Conservation (phyloP, 2,797 vertebrate species). For the Sphenopsis melanotis region DNA sequence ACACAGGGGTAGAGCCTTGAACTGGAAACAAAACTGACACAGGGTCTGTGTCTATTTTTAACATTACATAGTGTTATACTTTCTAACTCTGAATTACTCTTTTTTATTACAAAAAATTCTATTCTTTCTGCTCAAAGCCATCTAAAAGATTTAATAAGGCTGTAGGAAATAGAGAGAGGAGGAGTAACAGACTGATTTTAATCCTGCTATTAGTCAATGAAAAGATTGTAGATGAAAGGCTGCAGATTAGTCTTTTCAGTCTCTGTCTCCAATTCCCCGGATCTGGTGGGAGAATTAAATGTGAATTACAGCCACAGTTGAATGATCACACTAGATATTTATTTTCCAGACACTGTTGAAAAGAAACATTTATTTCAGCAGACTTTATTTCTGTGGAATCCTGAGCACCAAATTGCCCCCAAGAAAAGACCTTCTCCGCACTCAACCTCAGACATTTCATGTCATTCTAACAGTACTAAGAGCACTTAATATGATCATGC, state of each 20-base stretch:
- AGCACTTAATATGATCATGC: background rate
- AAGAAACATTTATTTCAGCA: slow-evolving; percentile 28
- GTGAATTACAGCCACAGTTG: background rate
- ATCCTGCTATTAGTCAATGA: slow-evolving; percentile 17
- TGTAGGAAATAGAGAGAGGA: background rate
- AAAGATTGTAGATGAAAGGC: slow-evolving; percentile 3
- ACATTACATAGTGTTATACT: background rate
- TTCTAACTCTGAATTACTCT: background rate
- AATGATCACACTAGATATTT: background rate
- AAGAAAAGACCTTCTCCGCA: background rate
- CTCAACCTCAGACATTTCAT: background rate
- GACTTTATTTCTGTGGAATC: background rate
- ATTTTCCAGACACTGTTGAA: background rate
- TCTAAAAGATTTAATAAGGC: background rate
- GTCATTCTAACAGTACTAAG: background rate
- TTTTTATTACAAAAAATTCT: background rate
- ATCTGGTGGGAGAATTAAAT: slow-evolving; percentile 22
- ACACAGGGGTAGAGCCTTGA: background rate
- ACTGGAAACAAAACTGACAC: background rate
- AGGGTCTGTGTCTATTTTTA: background rate
- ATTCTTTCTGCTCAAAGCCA: background rate
- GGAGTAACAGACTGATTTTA: slow-evolving; percentile 9
- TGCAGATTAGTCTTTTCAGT: background rate
- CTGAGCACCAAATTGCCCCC: background rate
- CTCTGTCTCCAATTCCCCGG: background rate